Conservation (phyloP, 2,113 vertebrate species). For the Phaethornis superciliosus region DNA sequence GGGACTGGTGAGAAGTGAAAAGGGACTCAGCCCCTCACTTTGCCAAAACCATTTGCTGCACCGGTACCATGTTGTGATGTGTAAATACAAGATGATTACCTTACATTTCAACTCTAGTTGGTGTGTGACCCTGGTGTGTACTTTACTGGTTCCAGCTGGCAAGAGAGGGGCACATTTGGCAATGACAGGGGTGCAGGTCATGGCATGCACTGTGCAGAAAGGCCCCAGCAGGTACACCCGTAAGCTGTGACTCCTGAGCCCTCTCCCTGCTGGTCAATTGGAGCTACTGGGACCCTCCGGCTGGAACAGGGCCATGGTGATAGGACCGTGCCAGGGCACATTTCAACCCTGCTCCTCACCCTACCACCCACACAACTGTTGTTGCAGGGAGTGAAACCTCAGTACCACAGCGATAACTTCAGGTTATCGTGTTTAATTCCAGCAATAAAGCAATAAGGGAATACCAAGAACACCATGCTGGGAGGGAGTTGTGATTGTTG, state of each 20-base stretch:
- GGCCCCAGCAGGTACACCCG: no score
- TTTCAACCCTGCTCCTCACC: not conserved
- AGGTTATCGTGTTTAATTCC: not conserved
- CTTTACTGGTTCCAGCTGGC: not conserved
- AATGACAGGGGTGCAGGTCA: not conserved
- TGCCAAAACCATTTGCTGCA: not conserved
- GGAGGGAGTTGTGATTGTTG: accelerated
- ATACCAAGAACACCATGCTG: not conserved
- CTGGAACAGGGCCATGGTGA: not conserved
- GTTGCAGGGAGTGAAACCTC: not conserved
- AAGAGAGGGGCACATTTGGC: not conserved
- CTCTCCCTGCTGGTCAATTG: accelerated
- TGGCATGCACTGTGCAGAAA: accelerated
- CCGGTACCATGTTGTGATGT: accelerated
- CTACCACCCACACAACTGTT: not conserved
- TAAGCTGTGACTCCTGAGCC: accelerated
- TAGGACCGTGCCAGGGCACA: not conserved
- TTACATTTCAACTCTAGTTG: not conserved
- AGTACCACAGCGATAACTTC: not conserved
- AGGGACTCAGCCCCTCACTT: not conserved
- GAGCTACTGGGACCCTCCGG: not conserved
- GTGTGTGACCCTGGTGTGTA: not conserved
- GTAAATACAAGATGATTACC: not conserved
- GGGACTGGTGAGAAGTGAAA: accelerated
- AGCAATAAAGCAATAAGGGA: not conserved